Evolutionary conservation across 30 jellyfish, hydroid and myxozoan species (phyloP).

Genomic region (Turritopsis rubra): DNA sequence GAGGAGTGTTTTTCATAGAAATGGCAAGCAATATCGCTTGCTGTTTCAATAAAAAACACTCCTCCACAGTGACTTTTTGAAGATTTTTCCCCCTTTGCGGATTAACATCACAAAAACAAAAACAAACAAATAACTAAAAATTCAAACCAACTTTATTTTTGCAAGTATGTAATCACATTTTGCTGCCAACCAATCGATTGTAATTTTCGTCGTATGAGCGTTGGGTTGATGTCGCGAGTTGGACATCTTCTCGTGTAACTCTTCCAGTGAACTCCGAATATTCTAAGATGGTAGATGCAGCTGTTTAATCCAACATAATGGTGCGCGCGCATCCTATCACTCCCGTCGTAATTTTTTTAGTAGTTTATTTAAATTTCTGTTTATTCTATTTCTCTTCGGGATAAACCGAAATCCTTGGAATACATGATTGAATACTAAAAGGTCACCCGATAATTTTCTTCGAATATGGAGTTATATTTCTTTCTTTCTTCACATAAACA

Average conservation of each 20-base stretch:
- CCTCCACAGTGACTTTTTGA: no score
- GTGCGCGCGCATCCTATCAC: no score
- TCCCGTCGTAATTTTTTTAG: no score
- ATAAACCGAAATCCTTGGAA: background rate
- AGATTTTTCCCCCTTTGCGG: no score
- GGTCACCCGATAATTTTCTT: conserved; percentile 41
- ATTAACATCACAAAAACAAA: no score
- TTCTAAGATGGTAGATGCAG: background rate
- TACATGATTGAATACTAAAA: background rate
- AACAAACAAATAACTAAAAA: background rate
- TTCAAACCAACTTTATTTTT: conserved; percentile 48
- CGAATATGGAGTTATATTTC: conserved; percentile 18
- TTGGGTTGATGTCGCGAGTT: background rate
- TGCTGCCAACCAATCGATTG: conserved; percentile 85
- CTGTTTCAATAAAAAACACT: no score
- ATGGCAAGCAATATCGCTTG: no score
- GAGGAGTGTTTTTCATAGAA: no score
- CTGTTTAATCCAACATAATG: no score
- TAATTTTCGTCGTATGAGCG: conserved; percentile 34
- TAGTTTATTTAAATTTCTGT: no score
- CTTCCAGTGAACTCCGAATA: background rate
- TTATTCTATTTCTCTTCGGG: no score
- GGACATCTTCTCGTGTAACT: background rate
- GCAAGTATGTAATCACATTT: conserved; percentile 71
- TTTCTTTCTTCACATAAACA: conserved; percentile 24